These are phyloP conservation scores for Scolopax bukidnonensis DNA, from an alignment of 2,797 vertebrate species.

Conservation along the genomic window DNA sequence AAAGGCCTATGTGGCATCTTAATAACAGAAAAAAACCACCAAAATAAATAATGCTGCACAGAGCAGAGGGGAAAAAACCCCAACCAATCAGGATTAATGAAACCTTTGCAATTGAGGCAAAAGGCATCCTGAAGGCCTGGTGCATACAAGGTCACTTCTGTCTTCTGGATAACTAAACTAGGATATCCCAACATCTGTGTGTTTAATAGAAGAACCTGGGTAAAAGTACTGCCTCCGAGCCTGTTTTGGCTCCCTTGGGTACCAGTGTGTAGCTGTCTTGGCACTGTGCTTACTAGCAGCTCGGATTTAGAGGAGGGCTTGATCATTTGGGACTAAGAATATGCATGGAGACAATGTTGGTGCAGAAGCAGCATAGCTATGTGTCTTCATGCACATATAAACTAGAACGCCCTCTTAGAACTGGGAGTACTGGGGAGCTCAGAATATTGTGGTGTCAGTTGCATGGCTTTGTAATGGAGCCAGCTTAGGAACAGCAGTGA, in stretches of 20 bases:
- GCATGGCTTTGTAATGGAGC: neutral
- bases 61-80: neutral
- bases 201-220: neutral
- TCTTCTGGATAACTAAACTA: neutral
- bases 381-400: neutral
- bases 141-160: neutral
- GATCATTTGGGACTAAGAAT: neutral
- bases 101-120: neutral
- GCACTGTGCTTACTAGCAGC: neutral
- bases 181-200: neutral
- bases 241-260: neutral
- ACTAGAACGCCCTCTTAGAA: neutral
- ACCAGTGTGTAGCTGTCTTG: neutral
- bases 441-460: neutral
- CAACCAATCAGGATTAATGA: neutral
- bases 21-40: neutral
- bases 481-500: neutral
- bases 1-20: neutral
- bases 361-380: neutral
- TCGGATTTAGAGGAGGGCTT: accelerated
- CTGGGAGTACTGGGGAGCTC: neutral
- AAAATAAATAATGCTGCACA: neutral
- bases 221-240: neutral
- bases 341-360: neutral
- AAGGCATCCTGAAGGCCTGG: neutral